Base-by-base conservation (phyloP, 2,888 invertebrate species). In the Oasisia sp. region DNA sequence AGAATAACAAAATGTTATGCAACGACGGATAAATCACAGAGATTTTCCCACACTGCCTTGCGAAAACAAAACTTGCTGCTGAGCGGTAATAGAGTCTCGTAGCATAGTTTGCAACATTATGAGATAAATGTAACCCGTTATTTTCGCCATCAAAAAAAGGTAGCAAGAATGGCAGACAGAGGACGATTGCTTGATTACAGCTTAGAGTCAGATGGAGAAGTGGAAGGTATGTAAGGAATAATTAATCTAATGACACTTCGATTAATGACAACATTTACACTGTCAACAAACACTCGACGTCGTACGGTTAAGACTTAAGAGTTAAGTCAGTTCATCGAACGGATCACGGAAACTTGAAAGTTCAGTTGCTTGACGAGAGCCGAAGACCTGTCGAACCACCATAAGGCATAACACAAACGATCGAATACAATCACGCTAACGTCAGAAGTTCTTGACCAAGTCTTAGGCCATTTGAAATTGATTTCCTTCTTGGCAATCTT, bases 281-380 rank as follows among this genome's bases (percentile, higher is more conserved):
- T 38, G 38, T 38, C 38, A 38, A 74, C 74, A 74, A 74, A 74
- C 74, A 74, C 74, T 74, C 74, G 74, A 74, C 74, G 74, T 74
- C 74, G n/a, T 50, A 50, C 50, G 50, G 8, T 50, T 50, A 50
- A 50, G 50, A 50, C 9, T 74, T 74, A 74, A 50, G 50, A 50
- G 50, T 74, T 74, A 74, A 74, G 74, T 74, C 74, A 19, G 74
- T 74, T 74, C 74, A 74, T 74, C 74, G 74, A 74, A 74, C 14
- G 74, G 74, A 74, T 74, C 74, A 74, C 74, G 50, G 50, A 74
- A 74, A 74, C 74, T 74, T 74, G 74, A 74, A 74, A 74, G 74
- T 27, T 27, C 74, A 74, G 27, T 27, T 74, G 27, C 74, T 27
- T 27, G 5, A 27, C n/a, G 27, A 74, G 74, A 74, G 74, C 74